Evolutionary conservation across 2,888 invertebrate species (phyloP), one percentile per base, ranked within the genome.

Genomic region (Lordiphosa andalusiaca): DNA sequence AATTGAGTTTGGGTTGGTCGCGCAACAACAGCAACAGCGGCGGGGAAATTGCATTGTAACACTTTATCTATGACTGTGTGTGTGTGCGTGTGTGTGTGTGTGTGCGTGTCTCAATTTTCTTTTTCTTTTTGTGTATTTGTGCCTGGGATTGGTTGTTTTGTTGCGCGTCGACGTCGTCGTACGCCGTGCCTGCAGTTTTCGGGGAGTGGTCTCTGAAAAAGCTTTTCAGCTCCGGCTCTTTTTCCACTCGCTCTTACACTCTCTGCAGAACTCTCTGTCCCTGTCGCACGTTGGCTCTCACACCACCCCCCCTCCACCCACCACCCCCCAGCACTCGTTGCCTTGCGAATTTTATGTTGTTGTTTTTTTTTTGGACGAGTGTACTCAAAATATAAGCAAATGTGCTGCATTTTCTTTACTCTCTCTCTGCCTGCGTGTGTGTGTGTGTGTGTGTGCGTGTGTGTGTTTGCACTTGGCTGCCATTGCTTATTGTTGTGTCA

Each of bases 201-300:
- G 86, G 86, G 86, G 86, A 86, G 86, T 86, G 86, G 86, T 86
- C 85, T 78, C 80, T 41, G 38, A 64, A 63, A 83, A 80, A 82
- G 83, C 83, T 80, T 75, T 78, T 82, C 80, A 69, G 57, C 67
- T 65, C 53, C 48, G 51, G 59, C 12, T 51, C 12, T 51, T 48
- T 33, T 40, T 35, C 41, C 30, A 38, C 40, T 48, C 38, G 23
- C 51, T 52, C 36, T 35, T 38, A 2, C 39, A 9, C 33, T 30
- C 7, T 16, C 25, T 13, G 2, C 6, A 50, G 25, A 50, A 21
- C 25, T 25, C 23, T 40, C 44, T 30, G 33, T 53, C 44, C 30
- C 40, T 41, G 39, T 53, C 36, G 21, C 38, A 35, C 13, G 12
- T 30, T 57, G 10, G 10, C 25, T 19, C 39, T 68, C 42, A 9